A percentile compares a stretch with the other conserved stretches of the same genome.
Conservation (phyloP, 2,888 invertebrate species). For the Hedya salicella region DNA sequence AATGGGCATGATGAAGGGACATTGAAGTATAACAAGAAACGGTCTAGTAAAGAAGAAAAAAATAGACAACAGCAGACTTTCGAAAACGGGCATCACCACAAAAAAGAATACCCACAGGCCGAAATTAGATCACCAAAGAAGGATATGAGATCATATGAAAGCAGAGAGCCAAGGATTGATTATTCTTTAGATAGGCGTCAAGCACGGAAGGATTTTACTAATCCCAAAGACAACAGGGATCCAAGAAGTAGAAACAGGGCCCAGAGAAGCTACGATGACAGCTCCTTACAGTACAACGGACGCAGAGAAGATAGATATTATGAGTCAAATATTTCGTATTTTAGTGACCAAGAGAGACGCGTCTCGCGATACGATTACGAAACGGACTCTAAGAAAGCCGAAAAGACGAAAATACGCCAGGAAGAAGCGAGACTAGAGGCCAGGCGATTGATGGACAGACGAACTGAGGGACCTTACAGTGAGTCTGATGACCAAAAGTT, state of each 20-base stretch:
- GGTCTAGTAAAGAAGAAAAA: constrained; percentile 75
- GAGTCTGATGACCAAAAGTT: constrained; percentile 85
- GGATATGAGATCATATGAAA: constrained; percentile 66
- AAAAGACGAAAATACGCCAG: constrained; percentile 79
- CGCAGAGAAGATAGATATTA: constrained; percentile 77
- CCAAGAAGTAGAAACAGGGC: constrained; percentile 63
- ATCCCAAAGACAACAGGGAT: constrained; percentile 66
- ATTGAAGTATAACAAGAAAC: constrained; percentile 76
- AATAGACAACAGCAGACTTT: constrained; percentile 63
- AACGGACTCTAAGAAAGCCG: constrained; percentile 83
- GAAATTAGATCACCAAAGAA: constrained; percentile 73
- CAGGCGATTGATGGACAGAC: constrained; percentile 71
- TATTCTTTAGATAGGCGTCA: constrained; percentile 78
- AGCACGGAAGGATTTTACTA: constrained; percentile 70
- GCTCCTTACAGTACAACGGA: constrained; percentile 74
- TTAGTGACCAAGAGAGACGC: constrained; percentile 75
- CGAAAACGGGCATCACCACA: constrained; percentile 68
- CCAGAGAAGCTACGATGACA: constrained; percentile 79
- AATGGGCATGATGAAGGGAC: constrained; percentile 79
- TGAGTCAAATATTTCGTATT: constrained; percentile 79
- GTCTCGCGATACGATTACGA: constrained; percentile 79
- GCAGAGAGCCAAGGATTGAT: constrained; percentile 75
- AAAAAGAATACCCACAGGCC: constrained; percentile 74
- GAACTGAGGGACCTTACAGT: constrained; percentile 77
- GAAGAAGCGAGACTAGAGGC: constrained; percentile 79